Evolutionary conservation across 2,888 invertebrate genomes (phyloP), one percentile per base, ranked within the genome.

Genomic region (Lobophora halterata): DNA sequence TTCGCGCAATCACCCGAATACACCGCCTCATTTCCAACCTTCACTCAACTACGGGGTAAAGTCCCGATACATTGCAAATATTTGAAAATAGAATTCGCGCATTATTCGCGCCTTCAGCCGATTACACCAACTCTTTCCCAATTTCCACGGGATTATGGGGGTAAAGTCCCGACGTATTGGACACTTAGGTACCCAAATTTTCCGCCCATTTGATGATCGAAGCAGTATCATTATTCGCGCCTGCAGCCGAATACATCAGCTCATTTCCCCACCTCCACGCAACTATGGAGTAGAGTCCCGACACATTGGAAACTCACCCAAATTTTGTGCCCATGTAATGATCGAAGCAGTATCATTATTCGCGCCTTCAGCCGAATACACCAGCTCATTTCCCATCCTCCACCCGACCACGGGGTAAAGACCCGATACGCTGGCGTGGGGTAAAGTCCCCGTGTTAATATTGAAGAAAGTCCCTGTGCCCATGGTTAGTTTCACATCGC

Each of bases 351-450:
- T 95, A 68, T 98, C 97, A 52, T 95, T 93, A 4, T 95, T 93
- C 0, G 93, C 90, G 0, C 96, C 97, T 75, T 99, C 98, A 0
- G 94, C 93, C 18, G 95, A 88, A 71, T 92, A 97, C 0, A 91
- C 83, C 21, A 85, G 43, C 33, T 88, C 87, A 0, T 72, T 40
- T 0, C 79, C 80, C n/a, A 83, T 44, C 25, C 71, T 55, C 98
- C 98, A 99, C 0, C 93, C 98, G 17, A 98, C 93, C 11, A 98
- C 79, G 0, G 99, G 98, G 79, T 97, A 97, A 18, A 97, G 88
- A 0, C 97, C 97, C 32, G 92, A 91, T 2, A 95, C 80, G 26
- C 95, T 95, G 0, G 96, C 94, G 65, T 95, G 94, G 0, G 97
- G 93, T 45, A 87, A 70, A 0, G 62, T 50, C 0, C 94, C 95